phyloP scores from a whole-genome alignment of 2,797 vertebrate species.

The Schizopygopsis pylzovi region DNA sequence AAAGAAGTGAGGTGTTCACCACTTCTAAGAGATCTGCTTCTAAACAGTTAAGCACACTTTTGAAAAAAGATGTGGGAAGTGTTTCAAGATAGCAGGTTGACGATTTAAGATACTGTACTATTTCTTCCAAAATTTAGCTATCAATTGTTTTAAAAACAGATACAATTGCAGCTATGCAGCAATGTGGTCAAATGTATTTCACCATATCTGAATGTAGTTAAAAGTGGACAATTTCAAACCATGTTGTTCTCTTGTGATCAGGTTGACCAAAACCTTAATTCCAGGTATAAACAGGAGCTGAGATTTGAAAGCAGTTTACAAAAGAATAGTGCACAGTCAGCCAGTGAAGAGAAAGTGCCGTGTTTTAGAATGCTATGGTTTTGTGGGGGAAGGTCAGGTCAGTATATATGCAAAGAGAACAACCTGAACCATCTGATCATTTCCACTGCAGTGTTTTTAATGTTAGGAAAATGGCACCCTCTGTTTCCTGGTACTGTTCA shows the following conservation, averaged over 20 bases:
- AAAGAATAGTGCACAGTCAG: neutral
- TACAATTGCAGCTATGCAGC: too few relatives aligned
- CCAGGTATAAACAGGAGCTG: neutral
- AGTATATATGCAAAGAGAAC: neutral
- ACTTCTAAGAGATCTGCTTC: too few relatives aligned
- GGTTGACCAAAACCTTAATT: conserved; percentile 3
- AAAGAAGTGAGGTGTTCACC: too few relatives aligned
- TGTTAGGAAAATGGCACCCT: neutral
- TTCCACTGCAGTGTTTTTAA: neutral
- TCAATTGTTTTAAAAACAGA: too few relatives aligned
- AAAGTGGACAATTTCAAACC: conserved; percentile 3
- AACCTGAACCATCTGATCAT: neutral
- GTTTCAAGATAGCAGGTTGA: too few relatives aligned
- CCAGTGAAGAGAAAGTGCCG: neutral
- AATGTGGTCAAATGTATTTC: neutral
- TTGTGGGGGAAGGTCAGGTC: neutral
- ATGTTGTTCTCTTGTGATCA: neutral
- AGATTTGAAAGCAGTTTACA: neutral
- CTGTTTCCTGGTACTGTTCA: neutral
- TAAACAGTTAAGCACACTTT: too few relatives aligned
- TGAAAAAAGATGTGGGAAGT: too few relatives aligned
- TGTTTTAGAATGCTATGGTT: conserved; percentile 1
- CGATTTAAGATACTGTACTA: too few relatives aligned
- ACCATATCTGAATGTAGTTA: neutral
- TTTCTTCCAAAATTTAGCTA: too few relatives aligned